These are phyloP conservation scores for Narcine bancroftii DNA, from an alignment of 2,113 vertebrate genomes.

Conservation along the genomic window DNA sequence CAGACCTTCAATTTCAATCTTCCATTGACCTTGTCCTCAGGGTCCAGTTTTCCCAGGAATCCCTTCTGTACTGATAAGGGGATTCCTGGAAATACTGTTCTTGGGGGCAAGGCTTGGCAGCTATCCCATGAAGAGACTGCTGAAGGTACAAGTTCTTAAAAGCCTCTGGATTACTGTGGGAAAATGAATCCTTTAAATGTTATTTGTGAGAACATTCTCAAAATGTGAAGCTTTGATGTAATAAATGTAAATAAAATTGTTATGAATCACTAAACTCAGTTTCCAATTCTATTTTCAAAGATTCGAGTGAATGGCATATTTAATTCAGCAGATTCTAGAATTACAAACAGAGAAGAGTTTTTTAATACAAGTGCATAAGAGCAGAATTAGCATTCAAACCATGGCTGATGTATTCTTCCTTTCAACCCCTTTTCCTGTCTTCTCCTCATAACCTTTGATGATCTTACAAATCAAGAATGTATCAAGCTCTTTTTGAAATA, in stretches of 20 bases:
- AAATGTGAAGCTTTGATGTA: background rate
- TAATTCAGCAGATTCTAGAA: background rate
- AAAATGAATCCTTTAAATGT: background rate
- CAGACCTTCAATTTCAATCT: background rate
- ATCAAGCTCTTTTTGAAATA: no score
- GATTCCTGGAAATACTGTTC: constrained; percentile 99
- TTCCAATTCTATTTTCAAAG: background rate
- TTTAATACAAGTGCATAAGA: no score
- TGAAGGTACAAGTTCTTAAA: background rate
- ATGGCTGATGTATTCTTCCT: no score
- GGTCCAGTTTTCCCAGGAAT: constrained; percentile 99
- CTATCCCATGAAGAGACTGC: constrained; percentile 39
- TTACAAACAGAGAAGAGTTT: background rate
- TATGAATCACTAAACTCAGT: constrained; percentile 8
- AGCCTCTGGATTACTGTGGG: background rate
- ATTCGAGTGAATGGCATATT: no score
- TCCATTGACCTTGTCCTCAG: constrained; percentile 71
- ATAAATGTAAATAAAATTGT: background rate
- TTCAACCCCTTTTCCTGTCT: no score
- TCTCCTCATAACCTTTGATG: no score
- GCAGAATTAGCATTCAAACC: no score
- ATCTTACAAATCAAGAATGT: no score
- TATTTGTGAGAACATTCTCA: background rate
- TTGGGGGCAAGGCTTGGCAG: constrained; percentile 80
- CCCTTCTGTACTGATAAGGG: constrained; percentile 84